Evolutionary conservation across 2,888 invertebrate species (phyloP).

Genomic region (Lasioglossum lativentre): DNA sequence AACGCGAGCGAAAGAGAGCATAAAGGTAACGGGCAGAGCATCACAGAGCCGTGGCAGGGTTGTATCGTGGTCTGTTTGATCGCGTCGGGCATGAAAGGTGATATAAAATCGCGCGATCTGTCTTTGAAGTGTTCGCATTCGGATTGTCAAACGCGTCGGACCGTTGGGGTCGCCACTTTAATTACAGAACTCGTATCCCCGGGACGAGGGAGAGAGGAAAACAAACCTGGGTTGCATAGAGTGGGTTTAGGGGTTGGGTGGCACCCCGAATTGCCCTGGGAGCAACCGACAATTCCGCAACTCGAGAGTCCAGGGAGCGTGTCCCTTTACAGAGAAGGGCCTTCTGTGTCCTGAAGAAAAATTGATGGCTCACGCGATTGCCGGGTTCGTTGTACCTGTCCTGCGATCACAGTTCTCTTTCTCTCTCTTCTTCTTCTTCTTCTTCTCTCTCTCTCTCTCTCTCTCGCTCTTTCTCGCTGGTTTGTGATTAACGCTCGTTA

Average conservation of each 20-base stretch:
- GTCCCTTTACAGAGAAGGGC: slow-evolving; percentile 22
- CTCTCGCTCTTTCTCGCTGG: neutral
- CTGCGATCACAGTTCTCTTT: neutral
- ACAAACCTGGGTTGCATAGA: slow-evolving; percentile 52
- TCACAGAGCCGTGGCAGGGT: neutral
- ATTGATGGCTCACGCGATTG: slow-evolving; percentile 40
- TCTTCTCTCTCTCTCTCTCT: neutral
- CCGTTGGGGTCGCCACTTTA: slow-evolving; percentile 56
- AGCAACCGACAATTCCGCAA: slow-evolving; percentile 63
- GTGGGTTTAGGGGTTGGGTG: neutral
- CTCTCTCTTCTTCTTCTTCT: neutral
- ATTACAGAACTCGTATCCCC: slow-evolving; percentile 63
- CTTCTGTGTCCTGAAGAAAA: slow-evolving; percentile 32
- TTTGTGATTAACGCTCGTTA: slow-evolving; percentile 45
- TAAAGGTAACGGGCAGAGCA: neutral
- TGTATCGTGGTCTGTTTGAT: neutral
- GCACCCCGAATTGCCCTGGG: neutral
- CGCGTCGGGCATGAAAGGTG: slow-evolving; percentile 22
- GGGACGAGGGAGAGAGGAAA: slow-evolving; percentile 42
- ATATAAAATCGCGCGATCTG: slow-evolving; percentile 55
- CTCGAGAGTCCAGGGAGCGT: slow-evolving; percentile 28
- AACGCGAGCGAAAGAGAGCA: neutral
- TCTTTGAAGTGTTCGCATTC: slow-evolving; percentile 63
- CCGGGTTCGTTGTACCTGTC: neutral
- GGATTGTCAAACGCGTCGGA: slow-evolving; percentile 64